These are phyloP conservation scores for Trachymyrmex cornetzi DNA, from an alignment of 1,140 invertebrate species.

Conservation along the genomic window DNA sequence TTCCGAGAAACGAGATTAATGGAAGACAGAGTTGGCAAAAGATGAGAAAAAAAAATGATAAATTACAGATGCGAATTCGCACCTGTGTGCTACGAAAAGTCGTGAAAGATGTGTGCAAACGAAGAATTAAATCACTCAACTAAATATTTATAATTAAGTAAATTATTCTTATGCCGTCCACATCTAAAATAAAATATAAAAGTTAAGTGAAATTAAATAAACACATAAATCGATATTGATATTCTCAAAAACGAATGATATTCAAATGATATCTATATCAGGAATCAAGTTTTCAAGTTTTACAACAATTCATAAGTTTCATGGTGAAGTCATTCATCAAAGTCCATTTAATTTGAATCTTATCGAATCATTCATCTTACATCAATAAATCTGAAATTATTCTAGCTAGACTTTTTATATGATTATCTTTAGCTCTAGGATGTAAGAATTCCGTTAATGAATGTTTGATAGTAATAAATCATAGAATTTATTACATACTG, in stretches of 20 bases:
- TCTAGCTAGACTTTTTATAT: neutral
- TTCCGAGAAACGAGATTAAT: too few species aligned
- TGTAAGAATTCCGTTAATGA: neutral
- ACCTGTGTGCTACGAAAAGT: too few species aligned
- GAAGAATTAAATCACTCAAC: neutral
- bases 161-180: constrained; percentile 49
- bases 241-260: constrained; percentile 34
- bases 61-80: too few species aligned
- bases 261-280: constrained; percentile 53
- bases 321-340: neutral
- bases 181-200: neutral
- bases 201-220: neutral
- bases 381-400: constrained; percentile 12
- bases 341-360: neutral
- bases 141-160: constrained; percentile 19
- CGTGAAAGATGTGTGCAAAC: too few species aligned
- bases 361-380: neutral
- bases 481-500: neutral
- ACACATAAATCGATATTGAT: neutral
- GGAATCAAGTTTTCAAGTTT: constrained; percentile 45
- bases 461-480: constrained; percentile 1
- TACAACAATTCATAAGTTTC: constrained; percentile 1
- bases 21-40: too few species aligned
- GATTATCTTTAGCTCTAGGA: neutral
- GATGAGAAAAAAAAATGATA: too few species aligned